Evolutionary conservation across 2,797 vertebrate species (phyloP).

Genomic region (Pseudomugil gertrudae): DNA sequence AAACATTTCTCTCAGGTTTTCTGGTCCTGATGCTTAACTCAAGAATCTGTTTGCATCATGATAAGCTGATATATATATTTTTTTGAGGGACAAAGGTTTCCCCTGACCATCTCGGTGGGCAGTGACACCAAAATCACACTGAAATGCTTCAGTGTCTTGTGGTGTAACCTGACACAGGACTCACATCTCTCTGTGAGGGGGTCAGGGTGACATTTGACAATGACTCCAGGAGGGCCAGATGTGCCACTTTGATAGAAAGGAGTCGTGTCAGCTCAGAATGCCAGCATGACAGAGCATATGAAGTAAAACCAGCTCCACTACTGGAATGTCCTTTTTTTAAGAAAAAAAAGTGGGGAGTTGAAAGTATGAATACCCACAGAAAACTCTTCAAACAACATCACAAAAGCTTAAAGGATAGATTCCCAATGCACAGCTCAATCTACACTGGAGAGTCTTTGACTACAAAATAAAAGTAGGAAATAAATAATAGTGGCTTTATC

Average conservation of each 20-base stretch:
- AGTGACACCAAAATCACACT: conserved; percentile 45
- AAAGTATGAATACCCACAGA: conserved; percentile 15
- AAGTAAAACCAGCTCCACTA: conserved; percentile 38
- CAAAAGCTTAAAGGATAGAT: conserved; percentile 13
- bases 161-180: conserved; percentile 46
- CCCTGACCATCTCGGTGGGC: conserved; percentile 46
- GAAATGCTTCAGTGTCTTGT: conserved; percentile 42
- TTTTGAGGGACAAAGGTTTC: conserved; percentile 16
- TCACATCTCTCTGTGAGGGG: conserved; percentile 50
- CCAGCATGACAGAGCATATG: conserved; percentile 39
- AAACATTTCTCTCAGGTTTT: neutral
- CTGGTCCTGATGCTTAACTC: neutral
- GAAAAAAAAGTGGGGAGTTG: conserved; percentile 6
- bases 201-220: conserved; percentile 74
- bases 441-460: conserved; percentile 38
- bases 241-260: conserved; percentile 71
- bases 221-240: conserved; percentile 72
- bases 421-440: conserved; percentile 31
- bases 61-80: conserved; percentile 16
- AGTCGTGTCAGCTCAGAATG: conserved; percentile 66
- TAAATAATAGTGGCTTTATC: conserved; percentile 70
- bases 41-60: conserved; percentile 1
- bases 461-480: conserved; percentile 52
- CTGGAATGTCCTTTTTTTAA: conserved; percentile 20
- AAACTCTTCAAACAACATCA: conserved; percentile 9